These are phyloP conservation scores for Cathartes aura DNA, from an alignment of 2,113 vertebrate genomes.

Conservation along the genomic window DNA sequence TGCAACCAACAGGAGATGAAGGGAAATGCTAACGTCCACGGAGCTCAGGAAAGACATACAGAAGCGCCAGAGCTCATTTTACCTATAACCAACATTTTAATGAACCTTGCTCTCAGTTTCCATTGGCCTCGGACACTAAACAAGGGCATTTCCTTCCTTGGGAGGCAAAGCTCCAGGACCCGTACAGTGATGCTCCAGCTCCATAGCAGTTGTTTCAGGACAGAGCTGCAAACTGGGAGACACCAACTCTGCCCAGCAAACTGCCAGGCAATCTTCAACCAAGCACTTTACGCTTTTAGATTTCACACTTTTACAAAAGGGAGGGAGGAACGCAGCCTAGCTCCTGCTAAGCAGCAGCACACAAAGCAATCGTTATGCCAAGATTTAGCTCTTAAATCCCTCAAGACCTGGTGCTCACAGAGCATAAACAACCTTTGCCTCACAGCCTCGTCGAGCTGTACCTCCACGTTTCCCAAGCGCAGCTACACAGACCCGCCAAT, in stretches of 20 bases:
- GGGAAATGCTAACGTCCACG: rapidly evolving
- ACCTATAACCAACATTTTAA: background rate
- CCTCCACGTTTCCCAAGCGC: background rate
- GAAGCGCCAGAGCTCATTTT: background rate
- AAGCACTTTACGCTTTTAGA: background rate
- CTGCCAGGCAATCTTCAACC: rapidly evolving
- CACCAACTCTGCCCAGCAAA: background rate
- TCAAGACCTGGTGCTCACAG: conserved; percentile 42
- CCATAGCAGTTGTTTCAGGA: rapidly evolving
- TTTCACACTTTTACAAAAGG: background rate
- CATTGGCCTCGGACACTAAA: background rate
- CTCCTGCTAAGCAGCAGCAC: conserved; percentile 22
- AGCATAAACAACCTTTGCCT: conserved; percentile 58
- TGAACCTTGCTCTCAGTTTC: background rate
- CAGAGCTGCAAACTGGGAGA: background rate
- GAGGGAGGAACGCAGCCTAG: background rate
- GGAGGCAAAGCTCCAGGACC: background rate
- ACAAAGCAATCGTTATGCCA: conserved; percentile 65
- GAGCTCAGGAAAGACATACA: background rate
- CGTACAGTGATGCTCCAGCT: rapidly evolving
- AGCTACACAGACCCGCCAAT: background rate
- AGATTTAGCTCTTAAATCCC: conserved; percentile 64
- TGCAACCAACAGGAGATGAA: background rate
- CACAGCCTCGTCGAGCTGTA: background rate
- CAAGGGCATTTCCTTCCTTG: background rate